A percentile compares a stretch with the other conserved stretches of the same genome.
Evolutionary conservation across 2,797 vertebrate genomes (phyloP).

Genomic region (Characodon lateralis): DNA sequence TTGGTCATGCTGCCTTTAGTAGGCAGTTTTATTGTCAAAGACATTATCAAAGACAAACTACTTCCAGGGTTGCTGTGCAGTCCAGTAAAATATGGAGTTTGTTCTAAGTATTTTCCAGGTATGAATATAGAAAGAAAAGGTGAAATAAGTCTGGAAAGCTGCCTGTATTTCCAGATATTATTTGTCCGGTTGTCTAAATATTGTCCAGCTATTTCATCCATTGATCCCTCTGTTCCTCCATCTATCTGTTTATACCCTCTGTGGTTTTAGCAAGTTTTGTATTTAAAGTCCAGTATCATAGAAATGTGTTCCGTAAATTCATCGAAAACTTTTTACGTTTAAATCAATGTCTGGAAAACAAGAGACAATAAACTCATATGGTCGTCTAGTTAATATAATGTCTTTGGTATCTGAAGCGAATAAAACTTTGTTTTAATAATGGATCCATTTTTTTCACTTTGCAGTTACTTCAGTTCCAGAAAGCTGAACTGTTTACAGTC

Average conservation of each 20-base stretch:
- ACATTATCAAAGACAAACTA: background rate
- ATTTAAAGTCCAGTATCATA: background rate
- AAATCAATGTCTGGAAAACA: background rate
- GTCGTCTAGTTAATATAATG: background rate
- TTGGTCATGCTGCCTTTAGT: background rate
- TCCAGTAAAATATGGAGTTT: background rate
- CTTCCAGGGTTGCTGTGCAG: background rate
- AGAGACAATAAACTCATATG: background rate
- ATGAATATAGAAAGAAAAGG: background rate
- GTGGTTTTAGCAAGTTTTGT: background rate
- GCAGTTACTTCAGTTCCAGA: slow-evolving; percentile 88
- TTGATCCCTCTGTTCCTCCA: background rate
- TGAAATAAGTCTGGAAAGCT: background rate
- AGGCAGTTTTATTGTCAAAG: background rate
- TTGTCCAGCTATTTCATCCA: background rate
- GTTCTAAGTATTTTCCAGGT: background rate
- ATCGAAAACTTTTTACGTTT: background rate
- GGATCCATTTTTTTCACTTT: slow-evolving; percentile 9
- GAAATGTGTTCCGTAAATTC: background rate
- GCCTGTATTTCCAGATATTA: background rate
- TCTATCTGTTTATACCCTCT: background rate
- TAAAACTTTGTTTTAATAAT: background rate
- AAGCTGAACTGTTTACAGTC: slow-evolving; percentile 78
- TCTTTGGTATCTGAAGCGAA: slow-evolving; percentile 1
- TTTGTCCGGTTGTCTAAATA: background rate